Percentiles rank a stretch among this genome's conserved stretches.
Conservation (phyloP, 2,888 invertebrate genomes). For the Tanypteryx hageni region DNA sequence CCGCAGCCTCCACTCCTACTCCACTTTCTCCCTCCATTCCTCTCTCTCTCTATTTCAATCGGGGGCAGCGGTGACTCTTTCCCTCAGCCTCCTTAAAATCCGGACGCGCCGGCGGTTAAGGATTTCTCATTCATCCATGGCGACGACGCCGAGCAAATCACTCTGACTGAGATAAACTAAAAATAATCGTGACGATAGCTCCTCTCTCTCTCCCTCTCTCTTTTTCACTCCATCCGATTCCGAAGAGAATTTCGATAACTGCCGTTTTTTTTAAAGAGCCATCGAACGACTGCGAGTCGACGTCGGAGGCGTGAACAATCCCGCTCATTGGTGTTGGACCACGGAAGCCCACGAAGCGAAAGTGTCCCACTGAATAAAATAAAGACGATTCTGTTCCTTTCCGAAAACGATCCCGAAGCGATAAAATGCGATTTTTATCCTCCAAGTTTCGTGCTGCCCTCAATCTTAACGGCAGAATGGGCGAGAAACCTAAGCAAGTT, state of each 20-base stretch:
- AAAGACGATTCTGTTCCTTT: too few species aligned
- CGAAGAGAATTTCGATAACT: background rate
- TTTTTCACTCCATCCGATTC: too few species aligned
- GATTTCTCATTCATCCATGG: background rate
- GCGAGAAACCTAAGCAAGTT: too few species aligned
- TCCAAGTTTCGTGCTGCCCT: too few species aligned
- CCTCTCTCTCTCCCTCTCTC: background rate
- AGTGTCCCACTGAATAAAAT: too few species aligned
- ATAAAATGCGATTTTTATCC: too few species aligned
- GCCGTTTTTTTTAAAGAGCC: background rate
- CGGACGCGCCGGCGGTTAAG: background rate
- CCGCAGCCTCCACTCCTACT: background rate
- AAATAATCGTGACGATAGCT: constrained; percentile 24
- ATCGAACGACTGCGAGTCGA: background rate
- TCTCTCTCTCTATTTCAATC: background rate
- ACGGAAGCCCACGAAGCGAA: too few species aligned
- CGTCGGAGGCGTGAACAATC: background rate
- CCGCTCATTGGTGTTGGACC: background rate
- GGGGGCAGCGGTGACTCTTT: background rate
- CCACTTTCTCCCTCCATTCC: background rate
- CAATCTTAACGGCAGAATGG: too few species aligned
- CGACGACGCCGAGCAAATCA: background rate
- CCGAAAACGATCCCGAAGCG: too few species aligned
- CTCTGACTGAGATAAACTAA: background rate
- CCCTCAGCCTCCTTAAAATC: background rate